Percentiles rank a stretch among this genome's conserved stretches.
These are phyloP conservation scores for Rousettus madagascariensis DNA, from an alignment of 2,797 vertebrate genomes.

Conservation along the genomic window DNA sequence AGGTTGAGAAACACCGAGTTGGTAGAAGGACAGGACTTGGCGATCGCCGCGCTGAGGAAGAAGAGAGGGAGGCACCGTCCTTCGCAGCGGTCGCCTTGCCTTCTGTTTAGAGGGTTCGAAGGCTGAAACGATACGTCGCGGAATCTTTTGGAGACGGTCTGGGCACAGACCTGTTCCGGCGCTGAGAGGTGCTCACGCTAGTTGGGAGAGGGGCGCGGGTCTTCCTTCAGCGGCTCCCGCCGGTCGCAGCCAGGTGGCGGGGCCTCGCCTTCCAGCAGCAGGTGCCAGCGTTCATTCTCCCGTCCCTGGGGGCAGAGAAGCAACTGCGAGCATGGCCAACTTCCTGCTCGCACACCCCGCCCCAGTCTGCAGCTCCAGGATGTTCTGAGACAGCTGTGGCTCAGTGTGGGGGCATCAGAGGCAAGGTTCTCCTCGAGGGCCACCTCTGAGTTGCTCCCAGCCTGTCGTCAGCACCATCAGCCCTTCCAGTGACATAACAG, in stretches of 20 bases:
- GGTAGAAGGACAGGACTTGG: too few relatives aligned
- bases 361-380: accelerated
- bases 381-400: accelerated
- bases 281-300: too few relatives aligned
- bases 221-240: neutral
- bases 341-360: neutral
- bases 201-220: neutral
- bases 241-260: neutral
- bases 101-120: neutral
- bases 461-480: neutral
- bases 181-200: accelerated
- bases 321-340: accelerated
- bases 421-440: accelerated
- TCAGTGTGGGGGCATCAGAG: neutral
- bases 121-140: accelerated
- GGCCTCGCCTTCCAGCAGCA: accelerated
- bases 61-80: accelerated
- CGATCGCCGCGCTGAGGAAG: accelerated
- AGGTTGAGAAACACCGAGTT: neutral
- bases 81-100: too few relatives aligned
- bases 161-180: accelerated
- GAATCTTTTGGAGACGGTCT: too few relatives aligned
- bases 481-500: neutral
- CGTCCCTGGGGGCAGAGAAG: neutral
- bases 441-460: neutral